A percentile compares a stretch with the other conserved stretches of the same genome.
phyloP scores from a whole-genome alignment of 1,140 invertebrate species.

The Penaeus indicus region DNA sequence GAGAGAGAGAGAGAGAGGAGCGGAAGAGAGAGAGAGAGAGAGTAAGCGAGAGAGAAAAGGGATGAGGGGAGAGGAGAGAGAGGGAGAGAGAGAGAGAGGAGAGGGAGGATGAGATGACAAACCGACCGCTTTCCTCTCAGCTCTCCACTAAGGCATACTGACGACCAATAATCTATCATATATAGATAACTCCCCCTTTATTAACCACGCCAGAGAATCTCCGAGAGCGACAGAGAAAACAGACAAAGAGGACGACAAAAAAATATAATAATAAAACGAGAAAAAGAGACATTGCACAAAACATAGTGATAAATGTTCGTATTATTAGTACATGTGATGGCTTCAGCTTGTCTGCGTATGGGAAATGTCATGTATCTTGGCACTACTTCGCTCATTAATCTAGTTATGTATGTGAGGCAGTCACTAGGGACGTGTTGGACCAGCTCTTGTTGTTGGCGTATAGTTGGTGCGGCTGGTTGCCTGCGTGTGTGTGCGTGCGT shows the following conservation, averaged over 20 bases:
- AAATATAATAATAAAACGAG: not conserved
- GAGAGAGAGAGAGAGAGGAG: not conserved
- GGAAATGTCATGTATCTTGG: too few species aligned
- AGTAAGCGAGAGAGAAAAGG: not conserved
- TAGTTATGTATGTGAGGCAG: not conserved
- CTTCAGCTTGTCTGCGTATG: too few species aligned
- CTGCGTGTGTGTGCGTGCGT: too few species aligned
- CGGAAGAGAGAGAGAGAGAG: not conserved
- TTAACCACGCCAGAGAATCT: not conserved
- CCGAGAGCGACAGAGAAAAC: not conserved
- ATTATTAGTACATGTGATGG: not conserved
- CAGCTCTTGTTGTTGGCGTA: not conserved
- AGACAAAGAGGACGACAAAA: not conserved
- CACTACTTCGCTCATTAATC: too few species aligned
- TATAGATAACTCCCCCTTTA: not conserved
- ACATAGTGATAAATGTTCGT: too few species aligned
- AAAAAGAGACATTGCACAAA: too few species aligned
- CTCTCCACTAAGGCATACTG: too few species aligned
- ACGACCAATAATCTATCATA: too few species aligned
- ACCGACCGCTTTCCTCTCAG: not conserved
- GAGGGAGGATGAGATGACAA: not conserved
- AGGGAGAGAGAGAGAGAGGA: conserved; percentile 20
- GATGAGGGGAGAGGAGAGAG: conserved; percentile 8
- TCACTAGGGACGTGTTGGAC: not conserved
- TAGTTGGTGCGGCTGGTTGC: too few species aligned